Evolutionary conservation across 2,888 invertebrate species (phyloP).

Genomic region (Clistopyga incitator): DNA sequence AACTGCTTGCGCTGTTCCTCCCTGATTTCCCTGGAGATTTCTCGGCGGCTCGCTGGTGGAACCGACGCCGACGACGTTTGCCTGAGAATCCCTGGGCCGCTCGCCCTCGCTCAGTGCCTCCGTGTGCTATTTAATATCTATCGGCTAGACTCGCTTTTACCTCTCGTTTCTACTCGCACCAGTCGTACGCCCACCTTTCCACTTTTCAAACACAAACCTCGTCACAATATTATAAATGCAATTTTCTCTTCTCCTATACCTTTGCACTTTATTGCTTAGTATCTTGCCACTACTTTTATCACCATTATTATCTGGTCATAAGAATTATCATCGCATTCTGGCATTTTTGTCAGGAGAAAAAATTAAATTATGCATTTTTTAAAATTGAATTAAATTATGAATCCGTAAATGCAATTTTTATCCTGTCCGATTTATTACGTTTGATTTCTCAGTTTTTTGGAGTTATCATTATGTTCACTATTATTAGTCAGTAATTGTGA

Average conservation of each 20-base stretch:
- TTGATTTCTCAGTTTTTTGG: no score
- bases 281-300: no score
- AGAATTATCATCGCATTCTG: no score
- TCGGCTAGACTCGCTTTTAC: slow-evolving; percentile 8
- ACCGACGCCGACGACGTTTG: slow-evolving; percentile 64
- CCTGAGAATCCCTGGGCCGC: slow-evolving; percentile 50
- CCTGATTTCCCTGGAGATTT: slow-evolving; percentile 81
- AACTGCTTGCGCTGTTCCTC: slow-evolving; percentile 76
- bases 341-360: no score
- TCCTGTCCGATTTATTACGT: no score
- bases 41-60: slow-evolving; percentile 68
- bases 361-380: no score
- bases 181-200: not conserved
- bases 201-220: not conserved
- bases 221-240: not conserved
- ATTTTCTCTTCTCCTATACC: not conserved
- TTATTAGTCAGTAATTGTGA: no score
- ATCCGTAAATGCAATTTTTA: no score
- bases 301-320: no score
- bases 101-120: slow-evolving; percentile 41
- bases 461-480: no score
- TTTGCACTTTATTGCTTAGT: no score
- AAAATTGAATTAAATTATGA: no score
- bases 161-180: not conserved
- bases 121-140: slow-evolving; percentile 20